A percentile compares a stretch with the other conserved stretches of the same genome.
These are phyloP conservation scores for Coecobrya sp. DNA, from an alignment of 2,888 invertebrate species.

Conservation along the genomic window DNA sequence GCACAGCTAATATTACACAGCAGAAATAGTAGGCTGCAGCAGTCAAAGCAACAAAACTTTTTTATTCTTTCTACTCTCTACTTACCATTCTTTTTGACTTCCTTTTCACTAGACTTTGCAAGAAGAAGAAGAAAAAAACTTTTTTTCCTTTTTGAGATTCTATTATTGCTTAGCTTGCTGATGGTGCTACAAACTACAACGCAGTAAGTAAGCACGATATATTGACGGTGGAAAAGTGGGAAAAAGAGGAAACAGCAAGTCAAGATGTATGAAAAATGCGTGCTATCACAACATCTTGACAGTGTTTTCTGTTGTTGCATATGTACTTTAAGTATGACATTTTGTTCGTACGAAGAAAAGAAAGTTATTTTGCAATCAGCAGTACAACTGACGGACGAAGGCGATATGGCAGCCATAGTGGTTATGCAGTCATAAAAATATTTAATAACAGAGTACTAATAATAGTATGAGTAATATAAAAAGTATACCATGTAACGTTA, in stretches of 20 bases:
- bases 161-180: neutral
- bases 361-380: slow-evolving; percentile 69
- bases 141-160: slow-evolving; percentile 6
- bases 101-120: slow-evolving; percentile 41
- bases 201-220: neutral
- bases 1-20: neutral
- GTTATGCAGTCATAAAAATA: slow-evolving; percentile 55
- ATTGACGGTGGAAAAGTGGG: slow-evolving; percentile 2
- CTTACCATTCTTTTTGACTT: slow-evolving; percentile 24
- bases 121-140: slow-evolving; percentile 29
- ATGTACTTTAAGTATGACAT: neutral
- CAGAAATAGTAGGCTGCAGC: neutral
- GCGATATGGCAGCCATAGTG: neutral
- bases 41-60: slow-evolving; percentile 36
- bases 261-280: slow-evolving; percentile 66
- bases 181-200: neutral
- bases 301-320: neutral
- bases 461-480: neutral
- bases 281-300: slow-evolving; percentile 8
- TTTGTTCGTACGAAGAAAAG: neutral
- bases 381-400: neutral
- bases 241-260: slow-evolving; percentile 67
- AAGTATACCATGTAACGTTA: too few species aligned
- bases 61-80: slow-evolving; percentile 4
- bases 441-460: slow-evolving; percentile 54